These are phyloP conservation scores for Cantharis flavilabris DNA, from an alignment of 2,888 invertebrate species.

Conservation along the genomic window DNA sequence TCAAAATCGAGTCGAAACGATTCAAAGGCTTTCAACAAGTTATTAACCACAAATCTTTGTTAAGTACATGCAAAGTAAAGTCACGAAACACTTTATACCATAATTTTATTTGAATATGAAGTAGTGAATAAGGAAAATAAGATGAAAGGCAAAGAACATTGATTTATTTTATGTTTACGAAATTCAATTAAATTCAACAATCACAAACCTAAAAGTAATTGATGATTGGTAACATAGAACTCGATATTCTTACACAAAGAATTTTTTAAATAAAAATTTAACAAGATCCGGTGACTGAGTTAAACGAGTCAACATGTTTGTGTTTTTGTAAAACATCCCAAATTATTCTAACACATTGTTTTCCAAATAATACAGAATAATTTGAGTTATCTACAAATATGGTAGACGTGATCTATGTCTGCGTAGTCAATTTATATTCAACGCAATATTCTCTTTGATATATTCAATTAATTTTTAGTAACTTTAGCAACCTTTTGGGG, in stretches of 20 bases:
- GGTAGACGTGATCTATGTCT: background rate
- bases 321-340: background rate
- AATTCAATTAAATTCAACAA: background rate
- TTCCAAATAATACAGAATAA: background rate
- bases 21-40: background rate
- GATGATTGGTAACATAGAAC: background rate
- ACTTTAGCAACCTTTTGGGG: background rate
- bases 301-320: background rate
- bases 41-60: conserved; percentile 4
- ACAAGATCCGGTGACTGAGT: background rate
- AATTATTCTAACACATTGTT: background rate
- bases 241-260: background rate
- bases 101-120: conserved; percentile 3
- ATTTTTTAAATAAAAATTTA: background rate
- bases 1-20: background rate
- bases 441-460: background rate
- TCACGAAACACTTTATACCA: conserved; percentile 2
- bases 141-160: background rate
- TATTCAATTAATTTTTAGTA: background rate
- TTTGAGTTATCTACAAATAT: background rate
- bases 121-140: background rate
- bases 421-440: background rate
- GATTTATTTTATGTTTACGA: background rate
- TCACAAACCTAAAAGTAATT: background rate
- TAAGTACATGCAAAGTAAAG: background rate